These are phyloP conservation scores for Pseudopleuronectes americanus DNA, from an alignment of 2,797 vertebrate genomes.

Conservation along the genomic window DNA sequence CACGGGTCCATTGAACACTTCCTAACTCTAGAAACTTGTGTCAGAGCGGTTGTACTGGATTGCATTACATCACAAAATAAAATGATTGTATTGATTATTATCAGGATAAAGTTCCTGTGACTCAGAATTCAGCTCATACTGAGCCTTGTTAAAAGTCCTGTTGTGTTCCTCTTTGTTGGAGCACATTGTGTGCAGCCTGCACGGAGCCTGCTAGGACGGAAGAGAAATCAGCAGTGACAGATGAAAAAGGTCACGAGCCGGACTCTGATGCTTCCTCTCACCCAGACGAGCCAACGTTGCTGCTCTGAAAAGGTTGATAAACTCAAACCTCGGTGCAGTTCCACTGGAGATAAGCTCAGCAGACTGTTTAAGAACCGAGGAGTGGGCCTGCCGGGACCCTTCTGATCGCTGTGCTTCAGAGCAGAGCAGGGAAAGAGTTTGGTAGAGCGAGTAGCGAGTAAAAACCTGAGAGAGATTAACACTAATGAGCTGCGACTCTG, in stretches of 20 bases:
- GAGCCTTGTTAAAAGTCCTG: background rate
- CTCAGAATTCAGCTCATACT: background rate
- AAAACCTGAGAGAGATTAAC: conserved; percentile 60
- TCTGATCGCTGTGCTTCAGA: conserved; percentile 30
- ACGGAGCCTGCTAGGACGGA: background rate
- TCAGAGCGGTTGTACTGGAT: too few species aligned
- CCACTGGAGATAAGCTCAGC: conserved; percentile 39
- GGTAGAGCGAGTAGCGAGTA: conserved; percentile 33
- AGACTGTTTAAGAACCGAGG: conserved; percentile 17
- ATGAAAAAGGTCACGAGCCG: conserved; percentile 40
- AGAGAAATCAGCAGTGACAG: conserved; percentile 35
- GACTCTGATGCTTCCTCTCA: conserved; percentile 32
- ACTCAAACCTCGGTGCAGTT: conserved; percentile 29
- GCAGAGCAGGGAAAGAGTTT: conserved; percentile 45
- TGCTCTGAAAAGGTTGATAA: conserved; percentile 48
- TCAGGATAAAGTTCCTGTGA: background rate
- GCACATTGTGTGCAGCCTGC: background rate
- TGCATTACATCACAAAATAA: too few species aligned
- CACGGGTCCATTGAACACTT: too few species aligned
- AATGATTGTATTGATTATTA: background rate
- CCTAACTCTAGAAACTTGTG: too few species aligned
- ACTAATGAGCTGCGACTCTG: conserved; percentile 74
- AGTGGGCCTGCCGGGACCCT: conserved; percentile 35
- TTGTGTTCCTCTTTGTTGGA: background rate
- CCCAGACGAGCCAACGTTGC: conserved; percentile 9